Conservation (phyloP, 2,888 invertebrate species). For the Gastrophysa polygoni region DNA sequence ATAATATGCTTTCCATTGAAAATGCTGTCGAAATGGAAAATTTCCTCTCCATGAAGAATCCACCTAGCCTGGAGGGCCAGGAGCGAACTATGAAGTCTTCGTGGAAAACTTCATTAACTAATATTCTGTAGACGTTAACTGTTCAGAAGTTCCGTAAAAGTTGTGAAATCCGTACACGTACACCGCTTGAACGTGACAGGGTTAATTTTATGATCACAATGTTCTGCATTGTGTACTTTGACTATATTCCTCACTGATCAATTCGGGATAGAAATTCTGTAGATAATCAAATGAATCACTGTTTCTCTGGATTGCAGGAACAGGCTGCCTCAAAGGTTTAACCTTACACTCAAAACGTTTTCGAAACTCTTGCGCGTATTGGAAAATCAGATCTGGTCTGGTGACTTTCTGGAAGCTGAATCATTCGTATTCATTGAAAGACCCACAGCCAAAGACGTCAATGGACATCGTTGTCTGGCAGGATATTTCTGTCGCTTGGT, state of each 20-base stretch:
- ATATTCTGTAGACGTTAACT: slow-evolving; percentile 6
- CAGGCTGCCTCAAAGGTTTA: not conserved
- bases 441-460: too few relatives aligned
- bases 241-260: not conserved
- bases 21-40: not conserved
- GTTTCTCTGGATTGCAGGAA: not conserved
- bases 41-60: not conserved
- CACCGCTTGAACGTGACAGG: slow-evolving; percentile 7
- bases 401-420: too few relatives aligned
- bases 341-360: too few relatives aligned
- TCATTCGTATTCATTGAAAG: too few relatives aligned
- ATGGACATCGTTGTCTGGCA: too few relatives aligned
- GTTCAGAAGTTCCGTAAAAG: not conserved
- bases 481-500: too few relatives aligned
- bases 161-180: slow-evolving; percentile 11
- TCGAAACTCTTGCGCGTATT: too few relatives aligned
- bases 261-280: not conserved
- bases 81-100: not conserved
- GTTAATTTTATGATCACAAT: slow-evolving; percentile 9
- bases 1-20: not conserved
- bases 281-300: not conserved
- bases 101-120: not conserved
- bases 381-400: too few relatives aligned
- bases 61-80: not conserved
- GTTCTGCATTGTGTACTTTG: not conserved